phyloP scores from a whole-genome alignment of 2,888 invertebrate species.

The Argyra leucocephala region DNA sequence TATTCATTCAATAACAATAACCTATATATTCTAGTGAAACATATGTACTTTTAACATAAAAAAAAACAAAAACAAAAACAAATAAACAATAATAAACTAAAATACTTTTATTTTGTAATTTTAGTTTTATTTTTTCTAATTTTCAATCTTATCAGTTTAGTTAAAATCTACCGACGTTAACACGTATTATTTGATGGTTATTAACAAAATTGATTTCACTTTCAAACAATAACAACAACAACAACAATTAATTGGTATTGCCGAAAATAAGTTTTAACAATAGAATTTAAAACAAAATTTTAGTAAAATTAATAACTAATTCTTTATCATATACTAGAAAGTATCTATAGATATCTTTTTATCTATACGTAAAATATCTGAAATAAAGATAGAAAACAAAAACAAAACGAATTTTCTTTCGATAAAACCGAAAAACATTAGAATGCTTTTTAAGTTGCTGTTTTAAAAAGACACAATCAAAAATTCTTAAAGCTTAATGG shows the following conservation, averaged over 20 bases:
- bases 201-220: not conserved
- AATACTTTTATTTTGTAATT: too few species aligned
- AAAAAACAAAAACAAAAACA: too few species aligned
- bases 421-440: not conserved
- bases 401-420: not conserved
- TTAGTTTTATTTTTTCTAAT: not conserved
- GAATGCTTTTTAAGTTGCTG: not conserved
- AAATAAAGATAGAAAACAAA: not conserved
- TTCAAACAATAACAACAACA: not conserved
- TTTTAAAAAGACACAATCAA: not conserved
- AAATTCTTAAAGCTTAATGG: slow-evolving; percentile 1
- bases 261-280: not conserved
- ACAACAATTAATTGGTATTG: not conserved
- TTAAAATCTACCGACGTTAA: not conserved
- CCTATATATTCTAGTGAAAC: too few species aligned
- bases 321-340: too few species aligned
- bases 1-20: too few species aligned
- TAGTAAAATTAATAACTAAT: too few species aligned
- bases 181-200: not conserved
- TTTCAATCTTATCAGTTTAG: not conserved
- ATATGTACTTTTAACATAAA: too few species aligned
- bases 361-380: too few species aligned
- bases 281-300: too few species aligned
- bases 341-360: too few species aligned
- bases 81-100: too few species aligned